These are phyloP conservation scores for Drosophila paracracens DNA, from an alignment of 2,888 invertebrate species.

Conservation along the genomic window DNA sequence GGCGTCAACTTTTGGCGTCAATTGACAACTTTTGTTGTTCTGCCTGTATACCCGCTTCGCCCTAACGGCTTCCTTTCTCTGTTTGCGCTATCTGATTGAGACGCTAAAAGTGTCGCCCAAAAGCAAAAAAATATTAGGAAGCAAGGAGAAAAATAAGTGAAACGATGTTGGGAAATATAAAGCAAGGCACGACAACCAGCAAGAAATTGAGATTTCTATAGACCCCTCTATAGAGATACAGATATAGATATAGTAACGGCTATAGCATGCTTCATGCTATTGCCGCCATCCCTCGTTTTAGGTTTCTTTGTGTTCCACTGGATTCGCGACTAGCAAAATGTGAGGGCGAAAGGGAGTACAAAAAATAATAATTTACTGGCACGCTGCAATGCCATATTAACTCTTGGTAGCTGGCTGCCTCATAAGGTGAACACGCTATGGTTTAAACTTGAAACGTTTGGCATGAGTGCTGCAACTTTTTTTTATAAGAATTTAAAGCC, in stretches of 20 bases:
- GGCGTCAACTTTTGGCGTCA: constrained; percentile 80
- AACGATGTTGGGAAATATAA: constrained; percentile 51
- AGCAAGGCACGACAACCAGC: constrained; percentile 57
- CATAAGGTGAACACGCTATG: constrained; percentile 45
- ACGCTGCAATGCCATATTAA: constrained; percentile 46
- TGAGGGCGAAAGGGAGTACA: constrained; percentile 8
- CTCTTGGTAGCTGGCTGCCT: constrained; percentile 10
- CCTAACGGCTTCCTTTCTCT: constrained; percentile 32
- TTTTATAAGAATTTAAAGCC: background rate
- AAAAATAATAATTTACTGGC: constrained; percentile 23
- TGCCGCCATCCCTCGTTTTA: background rate
- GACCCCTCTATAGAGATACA: constrained; percentile 17
- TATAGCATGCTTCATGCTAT: constrained; percentile 22
- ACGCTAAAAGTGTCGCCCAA: constrained; percentile 63
- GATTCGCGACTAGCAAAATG: constrained; percentile 30
- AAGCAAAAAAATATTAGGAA: constrained; percentile 5
- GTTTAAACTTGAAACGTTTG: constrained; percentile 41
- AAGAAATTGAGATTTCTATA: constrained; percentile 67
- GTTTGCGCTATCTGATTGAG: constrained; percentile 73
- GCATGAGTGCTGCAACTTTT: constrained; percentile 34
- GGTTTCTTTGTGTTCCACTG: constrained; percentile 31
- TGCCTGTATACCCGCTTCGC: constrained; percentile 1
- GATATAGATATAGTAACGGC: constrained; percentile 44
- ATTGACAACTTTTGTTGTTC: constrained; percentile 76
- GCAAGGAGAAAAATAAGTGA: constrained; percentile 12